A percentile compares a stretch with the other conserved stretches of the same genome.
phyloP scores from a whole-genome alignment of 2,113 vertebrate species.

The Peromyscus californicus region DNA sequence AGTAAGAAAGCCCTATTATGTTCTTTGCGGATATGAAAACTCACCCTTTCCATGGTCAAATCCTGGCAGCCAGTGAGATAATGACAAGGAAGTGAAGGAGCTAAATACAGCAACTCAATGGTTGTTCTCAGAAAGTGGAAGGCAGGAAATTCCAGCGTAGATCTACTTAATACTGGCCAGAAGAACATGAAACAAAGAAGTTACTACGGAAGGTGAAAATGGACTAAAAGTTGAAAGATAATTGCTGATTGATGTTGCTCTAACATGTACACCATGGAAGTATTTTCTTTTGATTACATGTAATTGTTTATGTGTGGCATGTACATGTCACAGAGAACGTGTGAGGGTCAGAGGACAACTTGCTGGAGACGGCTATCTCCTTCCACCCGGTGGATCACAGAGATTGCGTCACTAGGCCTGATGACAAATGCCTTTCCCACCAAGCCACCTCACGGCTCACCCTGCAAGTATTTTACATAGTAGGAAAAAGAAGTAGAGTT shows the following conservation, averaged over 20 bases:
- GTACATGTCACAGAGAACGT: too few species aligned
- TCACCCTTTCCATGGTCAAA: slow-evolving; percentile 21
- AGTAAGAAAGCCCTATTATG: not conserved
- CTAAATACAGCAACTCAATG: slow-evolving; percentile 11
- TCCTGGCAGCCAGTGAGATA: slow-evolving; percentile 11
- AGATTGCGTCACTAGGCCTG: not conserved
- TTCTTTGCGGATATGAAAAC: slow-evolving; percentile 46
- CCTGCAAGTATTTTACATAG: not conserved
- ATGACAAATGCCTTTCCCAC: not conserved
- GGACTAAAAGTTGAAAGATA: not conserved
- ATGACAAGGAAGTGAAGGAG: slow-evolving; percentile 23
- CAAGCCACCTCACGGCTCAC: not conserved
- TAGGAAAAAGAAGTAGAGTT: not conserved
- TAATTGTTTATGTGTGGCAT: not conserved
- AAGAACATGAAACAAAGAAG: not conserved
- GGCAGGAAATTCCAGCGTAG: slow-evolving; percentile 2
- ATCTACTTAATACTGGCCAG: slow-evolving; percentile 2
- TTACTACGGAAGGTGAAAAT: not conserved
- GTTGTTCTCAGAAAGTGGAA: not conserved
- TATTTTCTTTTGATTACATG: not conserved
- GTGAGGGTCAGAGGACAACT: not conserved
- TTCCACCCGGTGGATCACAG: not conserved
- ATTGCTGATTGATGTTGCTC: not conserved
- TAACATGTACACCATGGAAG: not conserved
- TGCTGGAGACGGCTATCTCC: too few species aligned